Base-by-base conservation (phyloP, 64 coral and sea anemone species). In the Montipora sp. region DNA sequence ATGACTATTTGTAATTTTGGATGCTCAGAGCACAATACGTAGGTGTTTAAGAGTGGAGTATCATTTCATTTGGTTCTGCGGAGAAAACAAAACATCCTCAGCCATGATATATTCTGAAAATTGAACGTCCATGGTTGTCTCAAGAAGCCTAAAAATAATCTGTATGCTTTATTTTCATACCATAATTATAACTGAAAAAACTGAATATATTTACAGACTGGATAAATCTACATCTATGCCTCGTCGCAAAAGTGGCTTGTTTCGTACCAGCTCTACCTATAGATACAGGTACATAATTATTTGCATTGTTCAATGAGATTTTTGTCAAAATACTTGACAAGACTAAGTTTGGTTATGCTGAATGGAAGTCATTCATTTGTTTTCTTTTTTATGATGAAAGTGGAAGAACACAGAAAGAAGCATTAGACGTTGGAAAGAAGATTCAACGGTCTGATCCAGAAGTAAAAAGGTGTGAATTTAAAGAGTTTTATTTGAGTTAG, bases 391-490 rank as follows among this genome's bases (percentile, higher is more conserved):
- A 47, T 4, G 36, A 36, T 77, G 12, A 36, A 51, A 97, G 95
- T 75, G 95, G 95, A 3, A 89, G 89, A 91, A 97, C 95, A 1
- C 90, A 97, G 48, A 90, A 87, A 77, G 95, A 97, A 78, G 95
- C 93, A 18, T 80, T 97, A 19, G 95, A 97, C 74, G 87, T 94
- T 72, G 93, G 95, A 68, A 91, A 89, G 45, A 80, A 80, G 82
- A 87, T 89, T 58, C 22, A 68, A 36, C 59, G 92, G 77, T 67
- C 83, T 4, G 91, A 90, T 75, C 92, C 89, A 65, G 77, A 91
- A 83, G 95, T 97, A 10, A 75, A 73, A 87, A 90, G 95, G 95
- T 97, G 48, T 36, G 36, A 36, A 36, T 36, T 36, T 36, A 2
- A 36, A 36, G 36, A 36, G 36, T 36, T 36, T 36, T 36, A 36